A percentile compares a stretch with the other conserved stretches of the same genome.
These are phyloP conservation scores for Thaleichthys pacificus DNA, from an alignment of 2,797 vertebrate genomes.

Conservation along the genomic window DNA sequence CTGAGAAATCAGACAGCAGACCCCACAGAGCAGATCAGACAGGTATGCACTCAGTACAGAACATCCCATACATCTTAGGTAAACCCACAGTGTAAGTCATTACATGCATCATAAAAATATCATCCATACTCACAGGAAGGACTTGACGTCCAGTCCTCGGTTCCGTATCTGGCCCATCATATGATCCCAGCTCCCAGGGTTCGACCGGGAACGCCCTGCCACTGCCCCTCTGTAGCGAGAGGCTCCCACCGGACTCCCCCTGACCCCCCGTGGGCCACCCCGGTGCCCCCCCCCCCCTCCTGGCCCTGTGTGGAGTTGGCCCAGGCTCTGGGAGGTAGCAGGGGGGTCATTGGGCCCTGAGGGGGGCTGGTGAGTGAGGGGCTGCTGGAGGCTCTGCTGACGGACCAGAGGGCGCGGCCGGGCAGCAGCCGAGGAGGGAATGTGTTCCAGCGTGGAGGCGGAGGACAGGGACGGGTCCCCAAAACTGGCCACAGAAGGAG, in stretches of 20 bases:
- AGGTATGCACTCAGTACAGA: background rate
- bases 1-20: no score
- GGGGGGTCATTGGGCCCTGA: constrained; percentile 90
- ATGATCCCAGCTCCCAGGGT: constrained; percentile 98
- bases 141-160: constrained; percentile 98
- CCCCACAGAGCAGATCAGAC: constrained; percentile 1
- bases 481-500: constrained; percentile 63
- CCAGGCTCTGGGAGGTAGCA: constrained; percentile 96
- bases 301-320: constrained; percentile 89
- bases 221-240: constrained; percentile 86
- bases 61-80: background rate
- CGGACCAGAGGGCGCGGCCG: constrained; percentile 92
- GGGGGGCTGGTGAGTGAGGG: constrained; percentile 93
- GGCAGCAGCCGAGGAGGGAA: constrained; percentile 89
- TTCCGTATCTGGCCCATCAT: constrained; percentile 97
- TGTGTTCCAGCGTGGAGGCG: constrained; percentile 97
- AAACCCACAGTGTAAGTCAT: background rate
- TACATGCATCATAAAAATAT: background rate
- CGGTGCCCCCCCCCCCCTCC: constrained; percentile 81
- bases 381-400: constrained; percentile 98
- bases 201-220: constrained; percentile 87
- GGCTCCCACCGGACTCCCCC: constrained; percentile 83
- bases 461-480: constrained; percentile 89
- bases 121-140: constrained; percentile 91
- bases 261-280: constrained; percentile 85